Conservation (phyloP, 2,797 vertebrate genomes). For the Pagetopsis macropterus region DNA sequence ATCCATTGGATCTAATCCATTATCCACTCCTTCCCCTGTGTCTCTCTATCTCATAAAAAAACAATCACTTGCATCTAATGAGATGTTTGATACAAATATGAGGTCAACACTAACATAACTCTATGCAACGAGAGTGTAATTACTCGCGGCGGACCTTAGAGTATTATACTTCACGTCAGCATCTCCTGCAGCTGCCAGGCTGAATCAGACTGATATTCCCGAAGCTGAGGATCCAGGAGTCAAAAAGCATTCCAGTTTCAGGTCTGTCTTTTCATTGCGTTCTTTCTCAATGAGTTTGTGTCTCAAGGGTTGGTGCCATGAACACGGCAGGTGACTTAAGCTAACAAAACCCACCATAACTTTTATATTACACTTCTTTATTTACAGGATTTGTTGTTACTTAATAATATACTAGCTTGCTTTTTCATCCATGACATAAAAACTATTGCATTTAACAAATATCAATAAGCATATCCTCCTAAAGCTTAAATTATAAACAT, state of each 20-base stretch:
- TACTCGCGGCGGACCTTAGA: background rate
- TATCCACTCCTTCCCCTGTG: slow-evolving; percentile 15
- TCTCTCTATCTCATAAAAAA: slow-evolving; percentile 26
- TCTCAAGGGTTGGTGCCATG: background rate
- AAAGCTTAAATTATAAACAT: too few relatives aligned
- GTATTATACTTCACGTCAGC: slow-evolving; percentile 23
- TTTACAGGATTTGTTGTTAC: background rate
- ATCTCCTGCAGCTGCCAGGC: slow-evolving; percentile 36
- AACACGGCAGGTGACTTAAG: slow-evolving; percentile 2
- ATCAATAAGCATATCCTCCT: background rate
- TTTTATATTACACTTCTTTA: background rate
- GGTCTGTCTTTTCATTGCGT: slow-evolving; percentile 5
- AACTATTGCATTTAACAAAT: background rate
- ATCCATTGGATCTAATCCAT: slow-evolving; percentile 40
- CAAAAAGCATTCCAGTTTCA: slow-evolving; percentile 26
- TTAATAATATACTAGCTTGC: background rate
- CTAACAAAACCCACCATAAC: background rate
- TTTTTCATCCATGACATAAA: background rate
- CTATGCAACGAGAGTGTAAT: slow-evolving; percentile 13
- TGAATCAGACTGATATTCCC: slow-evolving; percentile 40
- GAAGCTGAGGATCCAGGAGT: slow-evolving; percentile 4
- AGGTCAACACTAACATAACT: slow-evolving; percentile 25
- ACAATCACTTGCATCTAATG: slow-evolving; percentile 16
- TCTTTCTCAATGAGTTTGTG: slow-evolving; percentile 2
- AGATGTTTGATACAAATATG: slow-evolving; percentile 11